phyloP scores from a whole-genome alignment of 2,797 vertebrate genomes.

The Anableps anableps region DNA sequence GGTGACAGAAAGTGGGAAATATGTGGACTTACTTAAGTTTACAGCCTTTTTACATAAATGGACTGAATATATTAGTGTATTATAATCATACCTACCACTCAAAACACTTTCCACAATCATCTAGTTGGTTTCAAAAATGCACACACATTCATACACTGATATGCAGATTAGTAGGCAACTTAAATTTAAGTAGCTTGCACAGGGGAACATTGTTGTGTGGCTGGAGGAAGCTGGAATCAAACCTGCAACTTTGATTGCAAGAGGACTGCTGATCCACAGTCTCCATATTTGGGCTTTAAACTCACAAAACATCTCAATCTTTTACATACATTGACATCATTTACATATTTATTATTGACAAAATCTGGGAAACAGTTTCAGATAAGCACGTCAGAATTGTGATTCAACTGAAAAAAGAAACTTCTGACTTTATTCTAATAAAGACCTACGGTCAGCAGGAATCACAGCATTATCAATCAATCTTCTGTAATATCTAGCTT shows the following conservation, averaged over 20 bases:
- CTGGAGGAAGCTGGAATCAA: neutral
- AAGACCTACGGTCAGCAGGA: neutral
- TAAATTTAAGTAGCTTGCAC: neutral
- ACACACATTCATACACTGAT: neutral
- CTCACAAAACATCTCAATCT: neutral
- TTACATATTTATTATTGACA: neutral
- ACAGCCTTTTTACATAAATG: neutral
- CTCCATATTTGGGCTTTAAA: neutral
- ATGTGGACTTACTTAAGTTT: neutral
- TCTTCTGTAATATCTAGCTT: neutral
- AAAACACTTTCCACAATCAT: neutral
- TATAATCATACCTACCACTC: neutral
- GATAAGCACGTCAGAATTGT: neutral
- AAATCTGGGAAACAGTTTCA: neutral
- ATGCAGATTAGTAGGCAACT: neutral
- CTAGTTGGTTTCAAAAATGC: neutral
- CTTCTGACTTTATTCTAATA: neutral
- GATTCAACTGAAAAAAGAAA: neutral
- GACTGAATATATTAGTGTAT: neutral
- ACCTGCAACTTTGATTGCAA: neutral
- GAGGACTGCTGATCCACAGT: neutral
- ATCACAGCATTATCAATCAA: neutral
- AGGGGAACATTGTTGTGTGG: neutral
- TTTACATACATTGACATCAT: neutral
- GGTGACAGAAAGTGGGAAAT: conserved; percentile 6